A percentile compares a stretch with the other conserved stretches of the same genome.
These are phyloP conservation scores for Xenentodon cancila DNA, from an alignment of 2,797 vertebrate species.

Conservation along the genomic window DNA sequence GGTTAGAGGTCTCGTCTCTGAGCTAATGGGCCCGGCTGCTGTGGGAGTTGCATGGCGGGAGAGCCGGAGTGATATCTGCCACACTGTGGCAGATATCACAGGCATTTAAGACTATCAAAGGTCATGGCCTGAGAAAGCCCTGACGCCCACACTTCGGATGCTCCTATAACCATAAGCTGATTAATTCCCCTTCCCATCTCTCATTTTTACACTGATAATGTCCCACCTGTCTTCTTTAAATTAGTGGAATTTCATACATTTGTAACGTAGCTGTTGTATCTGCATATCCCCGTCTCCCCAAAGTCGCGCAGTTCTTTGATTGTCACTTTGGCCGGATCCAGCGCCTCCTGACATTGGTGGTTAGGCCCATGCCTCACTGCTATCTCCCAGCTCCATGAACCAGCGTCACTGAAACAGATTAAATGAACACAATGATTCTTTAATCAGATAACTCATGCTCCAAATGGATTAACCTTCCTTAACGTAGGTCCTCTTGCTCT, in stretches of 20 bases:
- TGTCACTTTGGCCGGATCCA: slow-evolving; percentile 43
- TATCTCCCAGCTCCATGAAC: slow-evolving; percentile 71
- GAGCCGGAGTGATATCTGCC: slow-evolving; percentile 50
- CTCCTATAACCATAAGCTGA: slow-evolving; percentile 8
- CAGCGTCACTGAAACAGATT: slow-evolving; percentile 81
- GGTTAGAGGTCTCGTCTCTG: slow-evolving; percentile 84
- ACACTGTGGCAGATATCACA: slow-evolving; percentile 20
- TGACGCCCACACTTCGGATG: slow-evolving; percentile 16
- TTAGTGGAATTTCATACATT: slow-evolving; percentile 20
- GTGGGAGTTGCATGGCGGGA: slow-evolving; percentile 52
- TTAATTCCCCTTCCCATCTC: slow-evolving; percentile 11
- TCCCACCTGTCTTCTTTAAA: slow-evolving; percentile 29
- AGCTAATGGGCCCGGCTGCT: slow-evolving; percentile 86
- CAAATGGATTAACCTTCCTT: slow-evolving; percentile 86
- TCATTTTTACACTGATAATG: slow-evolving; percentile 12
- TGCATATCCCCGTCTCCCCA: slow-evolving; percentile 21
- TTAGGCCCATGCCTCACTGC: slow-evolving; percentile 37
- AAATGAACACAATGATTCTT: slow-evolving; percentile 85
- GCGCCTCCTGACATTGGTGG: slow-evolving; percentile 37
- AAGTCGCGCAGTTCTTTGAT: slow-evolving; percentile 51
- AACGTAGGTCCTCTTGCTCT: slow-evolving; percentile 66
- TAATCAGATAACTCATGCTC: slow-evolving; percentile 84
- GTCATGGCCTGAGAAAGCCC: slow-evolving; percentile 13
- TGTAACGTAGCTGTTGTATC: slow-evolving; percentile 12
- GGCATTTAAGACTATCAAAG: slow-evolving; percentile 17